Evolutionary conservation across 2,113 vertebrate species (phyloP).

Genomic region (Willisornis vidua): DNA sequence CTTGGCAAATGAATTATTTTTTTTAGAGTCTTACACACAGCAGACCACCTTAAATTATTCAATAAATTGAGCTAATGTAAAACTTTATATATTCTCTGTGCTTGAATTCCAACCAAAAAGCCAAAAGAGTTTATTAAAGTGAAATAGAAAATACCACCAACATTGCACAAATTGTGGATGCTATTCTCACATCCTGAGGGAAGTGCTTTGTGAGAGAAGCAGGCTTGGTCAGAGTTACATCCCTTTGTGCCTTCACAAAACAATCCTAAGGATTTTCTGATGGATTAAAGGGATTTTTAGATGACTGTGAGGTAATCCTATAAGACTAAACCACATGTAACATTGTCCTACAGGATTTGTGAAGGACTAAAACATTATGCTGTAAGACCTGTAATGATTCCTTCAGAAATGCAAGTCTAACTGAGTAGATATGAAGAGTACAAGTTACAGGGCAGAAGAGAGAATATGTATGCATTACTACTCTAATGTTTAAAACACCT

Average conservation of each 20-base stretch:
- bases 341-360: constrained; percentile 28
- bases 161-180: not conserved
- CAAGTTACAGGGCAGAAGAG: not conserved
- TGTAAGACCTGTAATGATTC: not conserved
- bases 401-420: not conserved
- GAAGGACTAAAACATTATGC: constrained; percentile 17
- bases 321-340: constrained; percentile 43
- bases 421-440: not conserved
- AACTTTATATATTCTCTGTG: not conserved
- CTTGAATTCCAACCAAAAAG: not conserved
- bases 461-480: not conserved
- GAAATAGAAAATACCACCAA: not conserved
- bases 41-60: not conserved
- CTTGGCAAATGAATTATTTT: not conserved
- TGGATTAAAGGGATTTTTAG: constrained; percentile 51
- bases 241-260: not conserved
- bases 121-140: not conserved
- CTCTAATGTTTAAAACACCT: not conserved
- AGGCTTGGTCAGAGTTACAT: not conserved
- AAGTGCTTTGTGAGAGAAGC: not conserved
- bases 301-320: constrained; percentile 42
- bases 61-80: not conserved
- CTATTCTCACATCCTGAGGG: not conserved
- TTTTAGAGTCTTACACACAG: not conserved
- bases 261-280: constrained; percentile 34